Evolutionary conservation across 1,140 invertebrate species (phyloP).

Genomic region (Aethina tumida): DNA sequence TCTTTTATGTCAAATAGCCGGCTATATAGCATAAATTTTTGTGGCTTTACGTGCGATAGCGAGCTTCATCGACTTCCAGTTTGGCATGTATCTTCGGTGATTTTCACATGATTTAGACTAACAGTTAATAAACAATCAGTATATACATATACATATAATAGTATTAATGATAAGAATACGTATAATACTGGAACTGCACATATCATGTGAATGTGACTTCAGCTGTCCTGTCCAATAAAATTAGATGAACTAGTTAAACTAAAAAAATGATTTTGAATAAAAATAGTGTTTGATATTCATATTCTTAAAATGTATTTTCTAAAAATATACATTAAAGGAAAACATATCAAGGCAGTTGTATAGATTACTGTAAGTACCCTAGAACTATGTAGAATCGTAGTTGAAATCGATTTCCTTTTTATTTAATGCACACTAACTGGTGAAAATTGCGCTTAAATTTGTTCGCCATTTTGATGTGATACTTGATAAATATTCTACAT

Average conservation of each 20-base stretch:
- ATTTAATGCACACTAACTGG: constrained; percentile 10
- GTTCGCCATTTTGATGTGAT: constrained; percentile 34
- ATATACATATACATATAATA: not conserved
- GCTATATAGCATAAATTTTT: too few species aligned
- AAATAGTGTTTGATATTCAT: constrained; percentile 23
- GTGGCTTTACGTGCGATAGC: too few species aligned
- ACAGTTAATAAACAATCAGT: too few species aligned
- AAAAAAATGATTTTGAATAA: too few species aligned
- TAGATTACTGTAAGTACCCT: not conserved
- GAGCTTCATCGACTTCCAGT: too few species aligned
- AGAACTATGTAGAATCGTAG: constrained; percentile 5
- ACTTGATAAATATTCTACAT: constrained; percentile 17
- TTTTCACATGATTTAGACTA: constrained; percentile 3
- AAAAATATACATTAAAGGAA: constrained; percentile 25
- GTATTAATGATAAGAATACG: not conserved
- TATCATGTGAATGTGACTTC: constrained; percentile 33
- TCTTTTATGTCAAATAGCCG: too few species aligned
- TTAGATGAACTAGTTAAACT: constrained; percentile 22
- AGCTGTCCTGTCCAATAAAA: constrained; percentile 35
- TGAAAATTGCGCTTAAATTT: constrained; percentile 27
- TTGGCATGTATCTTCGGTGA: too few species aligned
- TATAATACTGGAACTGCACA: constrained; percentile 22
- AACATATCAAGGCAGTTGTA: constrained; percentile 13
- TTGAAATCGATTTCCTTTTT: constrained; percentile 5
- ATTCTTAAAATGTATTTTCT: constrained; percentile 31